Base-by-base conservation (phyloP, 2,888 invertebrate species). In the Cynaeus angustus region DNA sequence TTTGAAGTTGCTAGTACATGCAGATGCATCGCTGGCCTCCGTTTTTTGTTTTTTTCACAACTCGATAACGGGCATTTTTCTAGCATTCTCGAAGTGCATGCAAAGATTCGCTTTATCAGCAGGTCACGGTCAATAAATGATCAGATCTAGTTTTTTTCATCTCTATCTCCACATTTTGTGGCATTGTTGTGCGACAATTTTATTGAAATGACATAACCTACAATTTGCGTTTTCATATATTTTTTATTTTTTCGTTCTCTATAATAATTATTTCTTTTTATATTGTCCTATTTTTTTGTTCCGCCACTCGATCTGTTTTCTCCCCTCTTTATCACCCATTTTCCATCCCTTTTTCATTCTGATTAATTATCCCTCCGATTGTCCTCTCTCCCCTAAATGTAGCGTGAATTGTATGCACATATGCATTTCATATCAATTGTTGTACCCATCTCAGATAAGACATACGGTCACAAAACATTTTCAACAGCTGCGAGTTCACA, bases 391-490 rank as follows among this genome's bases (percentile, higher is more conserved):
- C 33, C 52, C 41, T 41, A 41, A 41, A 13, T 13, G 13, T 41
- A 10, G 7, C 26, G 12, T 28, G 52, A 52, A 52, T 52, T 30
- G 52, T 26, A 26, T 50, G 28, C 52, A 52, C 52, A 52, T 52
- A 52, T 28, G 10, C 28, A 52, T 52, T 30, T 52, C 12, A 30
- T 30, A 33, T 14, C 52, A 30, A 28, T 30, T 30, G 52, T 52
- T 48, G 13, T 7, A 52, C 26, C 30, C 52, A 52, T 52, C 52
- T 52, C 30, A 52, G 28, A 52, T 33, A 52, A 33, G 52, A 52
- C 52, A 52, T 52, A 28, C 28, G 52, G 52, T 41, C 12, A 41
- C 41, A 41, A 41, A 41, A 16, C 37, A 55, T 14, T 55, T 55
- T 21, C 16, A 14, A 38, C 55, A 55, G 55, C 55, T 55, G 55